Evolutionary conservation across 2,888 invertebrate species (phyloP).

Genomic region (Mesorhabditis belari): DNA sequence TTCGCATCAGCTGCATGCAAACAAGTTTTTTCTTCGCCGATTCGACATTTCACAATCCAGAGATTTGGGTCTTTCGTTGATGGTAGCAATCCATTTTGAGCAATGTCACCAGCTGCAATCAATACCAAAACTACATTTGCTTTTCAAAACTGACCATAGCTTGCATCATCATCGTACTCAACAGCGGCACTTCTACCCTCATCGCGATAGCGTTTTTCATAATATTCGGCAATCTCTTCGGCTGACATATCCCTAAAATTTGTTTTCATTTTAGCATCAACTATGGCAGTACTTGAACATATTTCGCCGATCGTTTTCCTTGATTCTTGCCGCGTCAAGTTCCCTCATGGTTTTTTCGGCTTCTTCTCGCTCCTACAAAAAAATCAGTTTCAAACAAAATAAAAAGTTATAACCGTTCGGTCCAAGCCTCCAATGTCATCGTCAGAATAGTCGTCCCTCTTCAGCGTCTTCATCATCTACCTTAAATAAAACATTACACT

Average conservation of each 20-base stretch:
- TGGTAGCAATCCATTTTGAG: constrained; percentile 89
- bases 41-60: constrained; percentile 97
- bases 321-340: constrained; percentile 73
- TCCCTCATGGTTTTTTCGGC: constrained; percentile 45
- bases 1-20: constrained; percentile 84
- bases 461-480: constrained; percentile 37
- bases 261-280: neutral
- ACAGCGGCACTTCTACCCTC: constrained; percentile 67
- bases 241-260: constrained; percentile 68
- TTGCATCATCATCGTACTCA: constrained; percentile 64
- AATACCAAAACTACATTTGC: neutral
- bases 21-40: constrained; percentile 94
- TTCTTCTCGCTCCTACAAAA: constrained; percentile 25
- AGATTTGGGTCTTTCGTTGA: constrained; percentile 98
- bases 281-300: neutral
- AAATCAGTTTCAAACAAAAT: no score
- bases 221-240: constrained; percentile 92
- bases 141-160: constrained; percentile 1
- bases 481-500: no score
- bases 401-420: neutral
- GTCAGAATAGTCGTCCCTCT: constrained; percentile 67
- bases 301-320: constrained; percentile 66
- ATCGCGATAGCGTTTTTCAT: constrained; percentile 88
- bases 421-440: constrained; percentile 27
- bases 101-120: constrained; percentile 77